phyloP scores from a whole-genome alignment of 2,888 invertebrate species.

The Ptychoptera albimana region DNA sequence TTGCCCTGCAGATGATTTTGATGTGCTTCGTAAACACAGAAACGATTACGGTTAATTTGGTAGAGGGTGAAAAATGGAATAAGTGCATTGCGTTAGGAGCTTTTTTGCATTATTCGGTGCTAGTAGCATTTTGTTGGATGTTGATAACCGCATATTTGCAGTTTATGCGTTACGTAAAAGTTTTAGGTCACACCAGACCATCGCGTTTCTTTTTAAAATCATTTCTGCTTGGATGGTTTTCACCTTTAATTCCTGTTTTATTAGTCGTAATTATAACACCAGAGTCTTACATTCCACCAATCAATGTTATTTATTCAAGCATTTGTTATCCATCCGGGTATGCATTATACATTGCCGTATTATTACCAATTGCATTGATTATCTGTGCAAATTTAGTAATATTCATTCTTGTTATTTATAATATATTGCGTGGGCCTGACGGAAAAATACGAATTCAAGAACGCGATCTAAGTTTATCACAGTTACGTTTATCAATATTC shows the following conservation, averaged over 20 bases:
- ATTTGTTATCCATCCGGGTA: conserved; percentile 40
- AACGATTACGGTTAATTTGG: conserved; percentile 18
- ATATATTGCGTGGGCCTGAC: conserved; percentile 34
- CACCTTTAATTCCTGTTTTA: conserved; percentile 38
- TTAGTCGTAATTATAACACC: conserved; percentile 31
- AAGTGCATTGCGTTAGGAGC: conserved; percentile 44
- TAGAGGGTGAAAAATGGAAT: conserved; percentile 18
- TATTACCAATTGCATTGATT: conserved; percentile 37
- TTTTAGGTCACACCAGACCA: conserved; percentile 40
- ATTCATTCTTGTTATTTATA: conserved; percentile 37
- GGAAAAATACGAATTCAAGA: conserved; percentile 31
- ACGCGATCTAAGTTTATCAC: conserved; percentile 30
- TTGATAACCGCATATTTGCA: conserved; percentile 49
- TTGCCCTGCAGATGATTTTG: conserved; percentile 39
- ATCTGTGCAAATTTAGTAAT: conserved; percentile 36
- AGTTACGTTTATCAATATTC: conserved; percentile 38
- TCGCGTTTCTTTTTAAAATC: conserved; percentile 45
- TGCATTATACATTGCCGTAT: conserved; percentile 33
- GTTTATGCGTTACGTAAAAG: conserved; percentile 49
- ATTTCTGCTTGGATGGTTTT: conserved; percentile 44
- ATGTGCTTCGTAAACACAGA: conserved; percentile 23
- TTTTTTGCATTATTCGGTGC: conserved; percentile 46
- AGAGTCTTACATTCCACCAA: conserved; percentile 31
- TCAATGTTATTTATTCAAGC: conserved; percentile 16
- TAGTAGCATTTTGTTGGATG: conserved; percentile 58